Evolutionary conservation across 2,888 invertebrate genomes (phyloP).

Genomic region (Tolmerus cingulatus): DNA sequence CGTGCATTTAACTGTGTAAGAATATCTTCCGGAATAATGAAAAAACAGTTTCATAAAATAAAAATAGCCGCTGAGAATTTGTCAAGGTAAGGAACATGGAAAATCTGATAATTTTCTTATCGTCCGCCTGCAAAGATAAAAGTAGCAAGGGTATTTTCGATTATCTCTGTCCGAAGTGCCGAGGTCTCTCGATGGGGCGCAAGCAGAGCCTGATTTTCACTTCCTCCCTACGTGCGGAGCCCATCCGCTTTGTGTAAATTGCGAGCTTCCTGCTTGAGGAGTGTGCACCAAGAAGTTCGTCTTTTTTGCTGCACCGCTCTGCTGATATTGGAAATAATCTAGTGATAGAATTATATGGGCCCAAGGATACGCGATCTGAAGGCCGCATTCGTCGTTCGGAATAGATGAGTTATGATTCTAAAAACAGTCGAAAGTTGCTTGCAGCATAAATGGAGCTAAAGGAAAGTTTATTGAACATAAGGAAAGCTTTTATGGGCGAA

Average conservation of each 20-base stretch:
- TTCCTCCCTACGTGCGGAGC: slow-evolving; percentile 30
- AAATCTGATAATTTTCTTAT: not conserved
- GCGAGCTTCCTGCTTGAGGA: not conserved
- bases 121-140: not conserved
- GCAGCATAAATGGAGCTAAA: not conserved
- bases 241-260: slow-evolving; percentile 8
- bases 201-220: slow-evolving; percentile 34
- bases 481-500: not conserved
- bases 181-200: not conserved
- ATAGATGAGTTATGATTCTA: not conserved
- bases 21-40: slow-evolving; percentile 53
- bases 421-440: not conserved
- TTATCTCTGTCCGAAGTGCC: not conserved
- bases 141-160: not conserved
- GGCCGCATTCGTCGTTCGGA: not conserved
- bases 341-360: not conserved
- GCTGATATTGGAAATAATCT: not conserved
- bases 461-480: not conserved
- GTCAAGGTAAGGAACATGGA: slow-evolving; percentile 57
- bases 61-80: slow-evolving; percentile 63
- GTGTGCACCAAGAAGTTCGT: not conserved
- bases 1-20: not conserved
- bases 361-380: not conserved
- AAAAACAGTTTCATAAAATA: slow-evolving; percentile 63
- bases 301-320: not conserved